Percentiles rank a stretch among this genome's conserved stretches.
Evolutionary conservation across 2,113 vertebrate species (phyloP).

Genomic region (Mustela nigripes): DNA sequence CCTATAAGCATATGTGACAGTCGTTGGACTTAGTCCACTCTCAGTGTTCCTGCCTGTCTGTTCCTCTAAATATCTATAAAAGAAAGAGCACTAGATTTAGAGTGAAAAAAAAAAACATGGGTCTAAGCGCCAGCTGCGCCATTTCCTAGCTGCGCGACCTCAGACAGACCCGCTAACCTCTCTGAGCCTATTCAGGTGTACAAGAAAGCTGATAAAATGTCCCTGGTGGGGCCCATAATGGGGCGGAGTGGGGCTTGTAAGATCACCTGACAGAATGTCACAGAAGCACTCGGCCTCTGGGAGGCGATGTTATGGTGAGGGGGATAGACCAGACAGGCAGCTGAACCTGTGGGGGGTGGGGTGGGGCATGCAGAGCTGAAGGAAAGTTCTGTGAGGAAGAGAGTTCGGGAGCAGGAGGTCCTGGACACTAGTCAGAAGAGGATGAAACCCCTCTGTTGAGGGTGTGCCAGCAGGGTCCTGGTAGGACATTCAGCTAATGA

Average conservation of each 20-base stretch:
- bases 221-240: background rate
- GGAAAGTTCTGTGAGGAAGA: background rate
- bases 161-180: background rate
- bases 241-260: background rate
- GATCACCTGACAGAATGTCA: background rate
- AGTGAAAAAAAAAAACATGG: background rate
- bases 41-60: background rate
- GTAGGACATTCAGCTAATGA: background rate
- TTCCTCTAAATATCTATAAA: background rate
- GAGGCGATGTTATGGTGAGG: fast-evolving
- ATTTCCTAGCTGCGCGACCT: slow-evolving; percentile 25
- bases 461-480: fast-evolving
- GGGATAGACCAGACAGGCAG: background rate
- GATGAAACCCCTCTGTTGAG: background rate
- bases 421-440: background rate
- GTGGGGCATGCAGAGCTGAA: background rate
- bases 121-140: background rate
- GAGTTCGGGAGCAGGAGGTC: background rate
- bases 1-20: slow-evolving; percentile 39
- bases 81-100: background rate
- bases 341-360: background rate
- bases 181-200: slow-evolving; percentile 35
- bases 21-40: background rate
- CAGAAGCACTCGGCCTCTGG: background rate
- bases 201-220: slow-evolving; percentile 13